These are phyloP conservation scores for Neolamprologus variostigma DNA, from an alignment of 2,113 vertebrate species.

Conservation along the genomic window DNA sequence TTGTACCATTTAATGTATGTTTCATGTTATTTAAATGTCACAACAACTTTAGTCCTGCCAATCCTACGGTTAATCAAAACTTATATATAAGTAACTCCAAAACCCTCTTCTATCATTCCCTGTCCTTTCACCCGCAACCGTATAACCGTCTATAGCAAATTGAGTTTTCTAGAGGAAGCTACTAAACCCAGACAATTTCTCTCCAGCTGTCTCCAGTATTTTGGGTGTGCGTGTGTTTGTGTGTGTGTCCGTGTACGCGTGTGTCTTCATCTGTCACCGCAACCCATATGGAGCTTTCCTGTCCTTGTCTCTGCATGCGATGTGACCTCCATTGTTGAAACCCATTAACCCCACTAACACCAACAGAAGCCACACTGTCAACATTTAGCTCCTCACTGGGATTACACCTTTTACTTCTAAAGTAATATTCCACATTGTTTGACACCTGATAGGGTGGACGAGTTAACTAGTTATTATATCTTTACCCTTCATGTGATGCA, in stretches of 20 bases:
- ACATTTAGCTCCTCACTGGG: not conserved
- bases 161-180: not conserved
- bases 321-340: constrained; percentile 22
- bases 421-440: not conserved
- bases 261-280: not conserved
- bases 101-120: not conserved
- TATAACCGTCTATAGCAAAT: not conserved
- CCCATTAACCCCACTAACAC: constrained; percentile 40
- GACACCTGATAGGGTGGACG: not conserved
- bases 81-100: not conserved
- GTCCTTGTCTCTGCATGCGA: not conserved
- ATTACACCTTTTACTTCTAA: not conserved
- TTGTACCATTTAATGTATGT: not conserved
- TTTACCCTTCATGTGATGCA: not conserved
- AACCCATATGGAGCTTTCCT: not conserved
- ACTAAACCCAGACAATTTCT: not conserved
- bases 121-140: not conserved
- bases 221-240: not conserved
- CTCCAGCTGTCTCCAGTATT: not conserved
- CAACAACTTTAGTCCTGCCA: not conserved
- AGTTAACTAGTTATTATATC: not conserved
- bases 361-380: constrained; percentile 8
- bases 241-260: not conserved
- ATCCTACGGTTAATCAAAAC: not conserved
- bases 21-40: not conserved